phyloP scores from a whole-genome alignment of 1,140 invertebrate species.

The Neuroterus valhalla region DNA sequence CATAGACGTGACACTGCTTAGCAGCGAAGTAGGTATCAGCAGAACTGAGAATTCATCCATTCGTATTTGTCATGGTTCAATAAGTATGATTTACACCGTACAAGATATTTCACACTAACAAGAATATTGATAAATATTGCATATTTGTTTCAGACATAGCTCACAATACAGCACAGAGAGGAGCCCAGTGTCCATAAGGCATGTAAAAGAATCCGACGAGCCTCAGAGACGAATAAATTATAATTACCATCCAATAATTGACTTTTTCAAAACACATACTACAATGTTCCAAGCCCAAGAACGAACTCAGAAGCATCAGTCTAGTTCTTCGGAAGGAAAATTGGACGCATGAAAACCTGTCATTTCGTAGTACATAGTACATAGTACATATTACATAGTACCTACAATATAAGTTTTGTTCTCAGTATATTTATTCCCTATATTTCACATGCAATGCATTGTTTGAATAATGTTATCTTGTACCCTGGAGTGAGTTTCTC shows the following conservation, averaged over 20 bases:
- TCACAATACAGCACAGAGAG: not conserved
- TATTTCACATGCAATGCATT: too few relatives aligned
- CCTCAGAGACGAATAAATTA: constrained; percentile 82
- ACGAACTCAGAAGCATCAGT: not conserved
- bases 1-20: too few relatives aligned
- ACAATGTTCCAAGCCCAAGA: constrained; percentile 62
- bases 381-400: not conserved
- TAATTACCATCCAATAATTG: constrained; percentile 89
- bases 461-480: too few relatives aligned
- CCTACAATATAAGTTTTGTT: too few relatives aligned
- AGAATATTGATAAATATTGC: too few relatives aligned
- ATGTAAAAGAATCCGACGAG: constrained; percentile 68
- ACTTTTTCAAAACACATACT: constrained; percentile 82
- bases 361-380: constrained; percentile 62
- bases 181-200: constrained; percentile 53
- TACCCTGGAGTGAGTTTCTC: too few relatives aligned
- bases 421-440: too few relatives aligned
- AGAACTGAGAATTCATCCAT: too few relatives aligned
- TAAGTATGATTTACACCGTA: too few relatives aligned
- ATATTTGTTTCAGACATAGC: not conserved
- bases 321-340: constrained; percentile 33
- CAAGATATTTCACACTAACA: too few relatives aligned
- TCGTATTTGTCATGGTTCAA: too few relatives aligned
- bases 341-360: constrained; percentile 70
- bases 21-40: too few relatives aligned